Conservation (phyloP, 2,113 vertebrate genomes). For the Zosterops hypoxanthus region DNA sequence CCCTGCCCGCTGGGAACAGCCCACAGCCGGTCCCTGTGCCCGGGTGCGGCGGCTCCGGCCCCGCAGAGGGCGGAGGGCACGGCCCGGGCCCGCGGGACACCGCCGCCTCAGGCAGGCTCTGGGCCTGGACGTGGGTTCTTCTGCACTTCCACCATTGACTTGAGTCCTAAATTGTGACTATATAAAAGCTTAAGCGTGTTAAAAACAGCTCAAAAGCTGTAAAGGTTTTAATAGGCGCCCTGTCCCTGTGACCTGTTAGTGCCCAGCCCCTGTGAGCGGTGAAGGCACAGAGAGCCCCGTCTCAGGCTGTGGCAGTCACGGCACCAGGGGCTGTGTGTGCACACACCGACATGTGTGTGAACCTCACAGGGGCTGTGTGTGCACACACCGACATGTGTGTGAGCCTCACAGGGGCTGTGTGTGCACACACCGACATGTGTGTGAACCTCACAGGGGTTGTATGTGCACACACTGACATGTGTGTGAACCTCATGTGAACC, state of each 20-base stretch:
- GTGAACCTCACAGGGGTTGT: no score
- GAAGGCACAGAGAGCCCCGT: rapidly evolving
- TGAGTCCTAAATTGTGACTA: neutral
- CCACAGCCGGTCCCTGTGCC: neutral
- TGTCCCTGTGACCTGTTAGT: neutral
- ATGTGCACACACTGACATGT: no score
- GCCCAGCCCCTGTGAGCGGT: neutral
- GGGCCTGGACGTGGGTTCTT: neutral
- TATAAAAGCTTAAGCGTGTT: neutral
- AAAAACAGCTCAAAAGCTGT: neutral
- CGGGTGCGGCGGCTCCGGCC: neutral
- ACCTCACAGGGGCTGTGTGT: no score
- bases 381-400: no score
- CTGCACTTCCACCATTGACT: neutral
- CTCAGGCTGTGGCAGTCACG: no score
- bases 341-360: neutral
- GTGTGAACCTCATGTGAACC: no score
- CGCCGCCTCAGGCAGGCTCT: neutral
- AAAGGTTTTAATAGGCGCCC: neutral
- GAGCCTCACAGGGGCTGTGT: neutral
- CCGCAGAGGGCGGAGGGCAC: neutral
- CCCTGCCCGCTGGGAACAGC: neutral
- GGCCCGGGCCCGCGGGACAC: neutral
- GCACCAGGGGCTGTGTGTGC: neutral
- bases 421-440: neutral